Conservation (phyloP, 92 coral and sea anemone species). For the Epizoanthus rinbou region DNA sequence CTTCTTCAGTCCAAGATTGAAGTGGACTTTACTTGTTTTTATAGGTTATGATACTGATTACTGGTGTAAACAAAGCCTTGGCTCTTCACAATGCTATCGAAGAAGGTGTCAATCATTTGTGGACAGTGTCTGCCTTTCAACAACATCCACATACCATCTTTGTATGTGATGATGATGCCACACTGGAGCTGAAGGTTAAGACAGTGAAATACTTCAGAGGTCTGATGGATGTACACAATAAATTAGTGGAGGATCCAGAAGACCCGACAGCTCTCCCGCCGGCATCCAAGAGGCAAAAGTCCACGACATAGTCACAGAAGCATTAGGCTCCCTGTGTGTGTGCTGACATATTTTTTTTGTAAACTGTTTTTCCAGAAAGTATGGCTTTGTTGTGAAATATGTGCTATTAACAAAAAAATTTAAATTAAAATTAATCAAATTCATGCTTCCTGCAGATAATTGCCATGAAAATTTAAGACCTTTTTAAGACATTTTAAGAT, state of each 20-base stretch:
- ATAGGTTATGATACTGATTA: constrained; percentile 94
- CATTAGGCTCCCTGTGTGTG: neutral
- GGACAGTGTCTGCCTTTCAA: constrained; percentile 98
- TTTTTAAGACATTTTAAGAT: no score
- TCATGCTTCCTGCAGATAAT: no score
- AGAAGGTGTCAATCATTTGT: constrained; percentile 96
- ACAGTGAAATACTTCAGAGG: constrained; percentile 98
- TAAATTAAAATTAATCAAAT: no score
- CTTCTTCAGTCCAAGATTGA: no score
- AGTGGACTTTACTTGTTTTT: no score
- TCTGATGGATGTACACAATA: constrained; percentile 95
- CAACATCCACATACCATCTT: constrained; percentile 92
- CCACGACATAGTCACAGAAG: constrained; percentile 16
- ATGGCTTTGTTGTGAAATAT: neutral
- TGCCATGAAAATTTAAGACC: no score
- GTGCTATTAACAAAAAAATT: neutral
- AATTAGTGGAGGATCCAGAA: constrained; percentile 86
- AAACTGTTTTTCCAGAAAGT: neutral
- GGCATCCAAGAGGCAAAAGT: constrained; percentile 69
- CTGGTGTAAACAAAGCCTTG: constrained; percentile 88
- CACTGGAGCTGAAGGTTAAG: constrained; percentile 92
- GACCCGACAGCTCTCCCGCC: constrained; percentile 89
- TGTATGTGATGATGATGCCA: constrained; percentile 97
- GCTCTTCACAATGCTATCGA: constrained; percentile 91
- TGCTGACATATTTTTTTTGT: neutral